A percentile compares a stretch with the other conserved stretches of the same genome.
Conservation (phyloP, 2,797 vertebrate genomes). For the Cryptoblepharus egeriae region DNA sequence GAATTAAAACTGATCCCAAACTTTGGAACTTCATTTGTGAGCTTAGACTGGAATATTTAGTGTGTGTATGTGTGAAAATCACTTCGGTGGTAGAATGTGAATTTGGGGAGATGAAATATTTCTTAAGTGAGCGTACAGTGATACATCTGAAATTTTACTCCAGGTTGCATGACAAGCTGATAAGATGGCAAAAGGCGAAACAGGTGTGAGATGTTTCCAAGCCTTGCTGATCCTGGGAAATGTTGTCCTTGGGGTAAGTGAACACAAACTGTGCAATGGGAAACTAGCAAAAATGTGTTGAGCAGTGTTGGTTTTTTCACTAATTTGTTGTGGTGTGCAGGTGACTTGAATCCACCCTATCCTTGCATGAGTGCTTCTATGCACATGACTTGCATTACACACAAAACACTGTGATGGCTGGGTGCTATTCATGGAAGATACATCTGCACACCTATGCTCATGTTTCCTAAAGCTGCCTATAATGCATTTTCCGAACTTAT, state of each 20-base stretch:
- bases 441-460: neutral
- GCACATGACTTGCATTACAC: no score
- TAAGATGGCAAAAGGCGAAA: slow-evolving; percentile 76
- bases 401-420: neutral
- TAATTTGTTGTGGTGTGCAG: neutral
- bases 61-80: no score
- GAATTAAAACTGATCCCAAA: neutral
- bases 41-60: neutral
- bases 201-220: slow-evolving; percentile 74
- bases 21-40: neutral
- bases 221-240: slow-evolving; percentile 79
- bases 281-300: neutral
- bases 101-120: neutral
- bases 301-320: neutral
- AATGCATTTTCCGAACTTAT: neutral
- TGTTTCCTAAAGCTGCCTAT: neutral
- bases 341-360: neutral
- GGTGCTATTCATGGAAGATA: neutral
- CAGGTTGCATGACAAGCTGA: slow-evolving; percentile 54
- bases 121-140: neutral
- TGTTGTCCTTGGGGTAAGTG: slow-evolving; percentile 81
- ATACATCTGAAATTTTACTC: slow-evolving; percentile 25
- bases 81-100: no score
- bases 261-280: neutral
- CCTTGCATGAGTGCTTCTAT: neutral